phyloP scores from a whole-genome alignment of 1,140 invertebrate species.

The Drosophila hydei region DNA sequence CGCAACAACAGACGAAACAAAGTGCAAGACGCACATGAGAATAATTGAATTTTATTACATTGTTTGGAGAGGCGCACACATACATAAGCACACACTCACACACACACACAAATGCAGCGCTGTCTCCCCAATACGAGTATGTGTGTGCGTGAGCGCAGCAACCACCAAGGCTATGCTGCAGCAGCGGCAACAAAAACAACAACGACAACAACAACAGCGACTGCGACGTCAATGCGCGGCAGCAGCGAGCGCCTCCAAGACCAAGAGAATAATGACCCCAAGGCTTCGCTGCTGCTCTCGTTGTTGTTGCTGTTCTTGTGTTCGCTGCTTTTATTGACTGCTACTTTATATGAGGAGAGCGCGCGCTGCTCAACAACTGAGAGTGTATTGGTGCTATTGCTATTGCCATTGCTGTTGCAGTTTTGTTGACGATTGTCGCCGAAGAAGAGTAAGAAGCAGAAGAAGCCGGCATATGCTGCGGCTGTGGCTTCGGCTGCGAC shows the following conservation, averaged over 20 bases:
- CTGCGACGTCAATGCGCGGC: conserved; percentile 56
- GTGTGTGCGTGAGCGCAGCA: conserved; percentile 60
- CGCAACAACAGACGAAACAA: conserved; percentile 82
- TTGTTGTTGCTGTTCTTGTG: conserved; percentile 42
- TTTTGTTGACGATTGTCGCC: conserved; percentile 49
- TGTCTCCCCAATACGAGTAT: conserved; percentile 40
- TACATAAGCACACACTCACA: conserved; percentile 12
- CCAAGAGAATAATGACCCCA: conserved; percentile 84
- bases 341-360: conserved; percentile 65
- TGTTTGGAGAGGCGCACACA: conserved; percentile 80
- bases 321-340: conserved; percentile 70
- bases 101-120: conserved; percentile 37
- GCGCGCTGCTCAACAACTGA: conserved; percentile 43
- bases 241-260: conserved; percentile 73
- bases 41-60: conserved; percentile 84
- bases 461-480: conserved; percentile 80
- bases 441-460: conserved; percentile 62
- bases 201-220: conserved; percentile 39
- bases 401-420: conserved; percentile 43
- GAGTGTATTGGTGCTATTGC: conserved; percentile 50
- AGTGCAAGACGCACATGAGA: conserved; percentile 83
- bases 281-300: conserved; percentile 69
- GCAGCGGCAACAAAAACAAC: conserved; percentile 31
- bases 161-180: conserved; percentile 77
- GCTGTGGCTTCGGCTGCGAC: conserved; percentile 44